A percentile compares a stretch with the other conserved stretches of the same genome.
These are phyloP conservation scores for Drosophila hydei DNA, from an alignment of 1,140 invertebrate genomes.

Conservation along the genomic window DNA sequence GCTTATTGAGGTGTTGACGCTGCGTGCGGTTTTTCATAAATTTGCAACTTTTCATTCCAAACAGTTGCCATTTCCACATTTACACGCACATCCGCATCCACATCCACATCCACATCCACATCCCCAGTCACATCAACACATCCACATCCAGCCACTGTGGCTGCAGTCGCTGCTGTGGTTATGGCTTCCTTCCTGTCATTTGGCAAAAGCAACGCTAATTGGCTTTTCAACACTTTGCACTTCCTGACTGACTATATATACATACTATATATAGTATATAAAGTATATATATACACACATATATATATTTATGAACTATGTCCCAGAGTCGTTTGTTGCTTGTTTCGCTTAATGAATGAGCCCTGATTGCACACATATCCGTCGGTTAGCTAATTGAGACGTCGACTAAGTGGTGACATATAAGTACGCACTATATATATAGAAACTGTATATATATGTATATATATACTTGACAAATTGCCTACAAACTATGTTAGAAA, in stretches of 20 bases:
- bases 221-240: conserved; percentile 79
- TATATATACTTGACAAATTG: conserved; percentile 49
- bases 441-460: background rate
- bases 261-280: conserved; percentile 17
- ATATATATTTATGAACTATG: conserved; percentile 5
- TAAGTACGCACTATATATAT: background rate
- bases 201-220: conserved; percentile 66
- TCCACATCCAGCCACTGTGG: conserved; percentile 45
- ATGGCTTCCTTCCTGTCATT: conserved; percentile 76
- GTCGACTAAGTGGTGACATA: conserved; percentile 75
- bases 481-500: conserved; percentile 16
- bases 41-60: conserved; percentile 57
- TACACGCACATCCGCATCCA: conserved; percentile 48
- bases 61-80: conserved; percentile 43
- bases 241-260: conserved; percentile 44
- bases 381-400: conserved; percentile 77
- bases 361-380: conserved; percentile 72
- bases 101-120: conserved; percentile 2
- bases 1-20: conserved; percentile 28
- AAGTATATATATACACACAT: conserved; percentile 6
- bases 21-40: conserved; percentile 66
- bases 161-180: conserved; percentile 40
- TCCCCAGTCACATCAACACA: conserved; percentile 12
- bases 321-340: conserved; percentile 40
- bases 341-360: conserved; percentile 64